These are phyloP conservation scores for Agrochola lota DNA, from an alignment of 2,888 invertebrate genomes.

Conservation along the genomic window DNA sequence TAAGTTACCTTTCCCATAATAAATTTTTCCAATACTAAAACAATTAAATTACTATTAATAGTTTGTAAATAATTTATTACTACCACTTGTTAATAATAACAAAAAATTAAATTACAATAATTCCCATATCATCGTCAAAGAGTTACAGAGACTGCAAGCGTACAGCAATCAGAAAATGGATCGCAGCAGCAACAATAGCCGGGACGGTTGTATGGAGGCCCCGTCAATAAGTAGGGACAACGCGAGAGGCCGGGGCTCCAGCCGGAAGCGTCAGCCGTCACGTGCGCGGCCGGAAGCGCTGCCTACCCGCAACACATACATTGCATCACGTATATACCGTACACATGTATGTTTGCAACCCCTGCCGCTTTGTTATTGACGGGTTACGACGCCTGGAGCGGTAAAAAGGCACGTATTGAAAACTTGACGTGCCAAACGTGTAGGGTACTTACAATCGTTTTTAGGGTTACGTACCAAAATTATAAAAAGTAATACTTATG, in stretches of 20 bases:
- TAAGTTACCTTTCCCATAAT: background rate
- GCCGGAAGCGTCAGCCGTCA: constrained; percentile 82
- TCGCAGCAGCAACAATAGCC: constrained; percentile 47
- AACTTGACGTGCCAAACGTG: constrained; percentile 5
- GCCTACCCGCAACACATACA: constrained; percentile 55
- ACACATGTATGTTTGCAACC: constrained; percentile 38
- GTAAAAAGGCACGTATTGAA: constrained; percentile 23
- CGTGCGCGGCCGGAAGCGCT: constrained; percentile 75
- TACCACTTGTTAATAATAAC: too few species aligned
- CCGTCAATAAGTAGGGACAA: constrained; percentile 64
- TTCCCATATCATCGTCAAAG: background rate
- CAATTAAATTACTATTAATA: background rate
- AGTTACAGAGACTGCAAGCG: constrained; percentile 10
- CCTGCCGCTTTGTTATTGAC: constrained; percentile 41
- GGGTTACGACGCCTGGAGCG: constrained; percentile 22
- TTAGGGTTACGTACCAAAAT: background rate
- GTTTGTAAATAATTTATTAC: too few species aligned
- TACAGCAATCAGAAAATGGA: constrained; percentile 53
- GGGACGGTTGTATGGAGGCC: constrained; percentile 53
- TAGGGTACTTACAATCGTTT: background rate
- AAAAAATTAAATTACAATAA: background rate
- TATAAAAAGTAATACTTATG: background rate
- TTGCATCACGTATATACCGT: constrained; percentile 38
- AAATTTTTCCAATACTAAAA: background rate
- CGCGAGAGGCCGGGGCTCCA: constrained; percentile 72